Evolutionary conservation across 2,113 vertebrate genomes (phyloP).

Genomic region (Vidua macroura): DNA sequence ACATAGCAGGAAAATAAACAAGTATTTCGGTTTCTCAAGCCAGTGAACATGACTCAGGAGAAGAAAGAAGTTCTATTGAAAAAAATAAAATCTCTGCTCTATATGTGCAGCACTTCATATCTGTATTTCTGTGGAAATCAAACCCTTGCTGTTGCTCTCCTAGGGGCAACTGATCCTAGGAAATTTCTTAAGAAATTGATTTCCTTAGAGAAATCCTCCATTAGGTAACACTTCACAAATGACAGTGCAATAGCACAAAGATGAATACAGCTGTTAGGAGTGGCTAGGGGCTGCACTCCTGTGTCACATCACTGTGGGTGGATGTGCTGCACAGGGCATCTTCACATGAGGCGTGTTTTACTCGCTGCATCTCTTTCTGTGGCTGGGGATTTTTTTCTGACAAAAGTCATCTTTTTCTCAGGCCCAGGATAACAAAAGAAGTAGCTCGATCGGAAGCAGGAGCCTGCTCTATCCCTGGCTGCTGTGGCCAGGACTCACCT

Average conservation of each 20-base stretch:
- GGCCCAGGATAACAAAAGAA: not conserved
- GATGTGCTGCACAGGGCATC: not conserved
- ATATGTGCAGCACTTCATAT: not conserved
- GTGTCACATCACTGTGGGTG: not conserved
- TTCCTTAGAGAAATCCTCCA: not conserved
- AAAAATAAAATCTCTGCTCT: not conserved
- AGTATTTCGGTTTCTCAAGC: slow-evolving; percentile 19
- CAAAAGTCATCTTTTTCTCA: not conserved
- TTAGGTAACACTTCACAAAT: not conserved
- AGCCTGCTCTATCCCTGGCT: not conserved
- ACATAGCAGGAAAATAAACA: not conserved
- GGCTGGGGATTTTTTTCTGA: not conserved
- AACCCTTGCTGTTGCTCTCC: not conserved
- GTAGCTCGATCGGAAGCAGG: not conserved
- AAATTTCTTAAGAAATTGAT: not conserved
- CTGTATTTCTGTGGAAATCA: not conserved
- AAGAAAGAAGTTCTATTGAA: not conserved
- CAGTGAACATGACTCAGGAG: not conserved
- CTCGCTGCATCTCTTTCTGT: not conserved
- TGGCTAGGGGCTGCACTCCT: not conserved
- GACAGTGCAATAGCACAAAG: not conserved
- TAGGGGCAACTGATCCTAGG: not conserved
- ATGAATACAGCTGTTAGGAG: not conserved
- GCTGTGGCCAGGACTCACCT: not conserved
- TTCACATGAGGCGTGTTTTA: not conserved